Conservation (phyloP, 2,113 vertebrate species). For the Prunella fulvescens region DNA sequence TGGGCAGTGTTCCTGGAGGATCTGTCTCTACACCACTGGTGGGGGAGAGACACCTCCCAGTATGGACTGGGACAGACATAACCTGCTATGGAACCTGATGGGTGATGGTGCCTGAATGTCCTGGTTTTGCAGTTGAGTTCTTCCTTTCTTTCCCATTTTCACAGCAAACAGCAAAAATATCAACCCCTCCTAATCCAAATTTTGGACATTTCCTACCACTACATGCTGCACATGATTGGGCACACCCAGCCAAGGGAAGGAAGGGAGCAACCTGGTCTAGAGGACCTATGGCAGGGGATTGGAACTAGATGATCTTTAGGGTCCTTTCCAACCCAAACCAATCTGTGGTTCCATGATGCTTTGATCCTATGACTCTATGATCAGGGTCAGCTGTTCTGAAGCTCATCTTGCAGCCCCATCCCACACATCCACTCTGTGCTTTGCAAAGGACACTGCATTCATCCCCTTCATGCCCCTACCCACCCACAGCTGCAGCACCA, state of each 20-base stretch:
- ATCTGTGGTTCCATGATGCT: neutral
- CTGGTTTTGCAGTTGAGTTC: neutral
- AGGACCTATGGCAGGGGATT: neutral
- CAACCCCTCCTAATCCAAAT: neutral
- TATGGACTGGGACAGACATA: neutral
- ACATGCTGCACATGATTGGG: rapidly evolving
- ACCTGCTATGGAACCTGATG: neutral
- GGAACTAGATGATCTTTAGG: neutral
- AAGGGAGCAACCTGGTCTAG: neutral
- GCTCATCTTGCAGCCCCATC: rapidly evolving
- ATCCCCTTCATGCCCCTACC: no score
- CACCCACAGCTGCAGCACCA: neutral
- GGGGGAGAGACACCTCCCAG: neutral
- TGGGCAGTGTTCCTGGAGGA: neutral
- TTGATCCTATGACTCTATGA: neutral
- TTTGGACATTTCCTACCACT: neutral
- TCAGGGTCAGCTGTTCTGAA: neutral
- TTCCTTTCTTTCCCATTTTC: neutral
- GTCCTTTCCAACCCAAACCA: neutral
- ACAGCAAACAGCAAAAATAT: neutral
- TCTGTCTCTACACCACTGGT: neutral
- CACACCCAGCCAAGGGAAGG: neutral
- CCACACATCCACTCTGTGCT: rapidly evolving
- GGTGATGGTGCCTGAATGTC: neutral
- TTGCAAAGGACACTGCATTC: neutral